Percentiles rank a stretch among this genome's conserved stretches.
These are phyloP conservation scores for Arrhopalites spinosus DNA, from an alignment of 2,888 invertebrate genomes.

Conservation along the genomic window DNA sequence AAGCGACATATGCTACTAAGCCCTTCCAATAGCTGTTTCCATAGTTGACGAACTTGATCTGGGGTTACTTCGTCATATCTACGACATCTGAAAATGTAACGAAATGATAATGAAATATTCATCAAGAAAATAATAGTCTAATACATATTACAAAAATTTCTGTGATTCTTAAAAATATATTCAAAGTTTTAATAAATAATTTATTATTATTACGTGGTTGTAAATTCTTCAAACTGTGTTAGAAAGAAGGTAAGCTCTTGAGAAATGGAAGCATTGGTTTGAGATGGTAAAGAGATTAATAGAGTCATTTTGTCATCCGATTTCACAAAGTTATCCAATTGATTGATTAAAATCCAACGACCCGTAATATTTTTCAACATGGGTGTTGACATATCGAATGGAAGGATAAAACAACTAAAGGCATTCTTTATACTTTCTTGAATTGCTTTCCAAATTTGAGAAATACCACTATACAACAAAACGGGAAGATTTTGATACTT, in stretches of 20 bases:
- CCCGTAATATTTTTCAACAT: slow-evolving; percentile 21
- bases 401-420: slow-evolving; percentile 5
- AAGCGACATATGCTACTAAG: not conserved
- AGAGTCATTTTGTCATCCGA: not conserved
- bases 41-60: not conserved
- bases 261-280: not conserved
- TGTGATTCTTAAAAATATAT: not conserved
- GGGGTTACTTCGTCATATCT: not conserved
- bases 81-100: not conserved
- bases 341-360: not conserved
- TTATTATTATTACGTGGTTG: not conserved
- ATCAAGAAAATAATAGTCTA: not conserved
- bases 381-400: not conserved
- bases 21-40: not conserved
- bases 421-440: not conserved
- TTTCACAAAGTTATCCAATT: not conserved
- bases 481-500: slow-evolving; percentile 20
- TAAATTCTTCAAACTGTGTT: not conserved
- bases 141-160: not conserved
- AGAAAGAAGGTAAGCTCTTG: not conserved
- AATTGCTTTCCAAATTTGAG: slow-evolving; percentile 7
- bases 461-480: slow-evolving; percentile 2
- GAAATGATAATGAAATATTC: not conserved
- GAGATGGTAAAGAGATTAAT: not conserved
- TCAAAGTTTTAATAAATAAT: not conserved